Evolutionary conservation across 2,888 invertebrate genomes (phyloP).

Genomic region (Ectemnius lituratus): DNA sequence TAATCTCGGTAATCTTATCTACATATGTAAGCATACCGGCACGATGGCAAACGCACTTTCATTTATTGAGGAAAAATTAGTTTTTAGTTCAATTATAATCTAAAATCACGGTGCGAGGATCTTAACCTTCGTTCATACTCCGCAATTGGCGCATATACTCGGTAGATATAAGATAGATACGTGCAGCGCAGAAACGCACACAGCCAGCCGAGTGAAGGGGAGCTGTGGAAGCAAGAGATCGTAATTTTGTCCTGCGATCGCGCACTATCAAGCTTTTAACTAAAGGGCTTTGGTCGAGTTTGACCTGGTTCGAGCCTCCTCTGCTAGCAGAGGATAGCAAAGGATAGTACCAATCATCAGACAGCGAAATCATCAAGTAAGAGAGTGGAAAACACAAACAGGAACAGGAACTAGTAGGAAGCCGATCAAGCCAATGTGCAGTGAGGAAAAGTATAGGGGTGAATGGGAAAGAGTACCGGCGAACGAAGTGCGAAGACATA

Average conservation of each 20-base stretch:
- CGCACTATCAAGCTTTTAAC: constrained; percentile 29
- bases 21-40: too few relatives aligned
- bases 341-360: constrained; percentile 21
- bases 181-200: too few relatives aligned
- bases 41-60: too few relatives aligned
- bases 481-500: constrained; percentile 25
- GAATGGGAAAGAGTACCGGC: constrained; percentile 17
- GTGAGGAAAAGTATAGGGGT: neutral
- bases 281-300: constrained; percentile 30
- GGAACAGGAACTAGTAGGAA: neutral
- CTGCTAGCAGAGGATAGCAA: constrained; percentile 50
- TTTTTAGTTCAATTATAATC: too few relatives aligned
- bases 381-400: neutral
- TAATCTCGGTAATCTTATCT: too few relatives aligned
- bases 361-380: neutral
- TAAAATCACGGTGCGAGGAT: too few relatives aligned
- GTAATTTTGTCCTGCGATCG: constrained; percentile 15
- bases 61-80: too few relatives aligned
- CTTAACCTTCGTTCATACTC: too few relatives aligned
- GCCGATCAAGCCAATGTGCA: neutral
- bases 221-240: neutral
- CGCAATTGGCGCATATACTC: too few relatives aligned
- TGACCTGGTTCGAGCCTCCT: constrained; percentile 31
- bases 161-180: too few relatives aligned
- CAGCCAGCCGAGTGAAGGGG: neutral